Evolutionary conservation across 2,888 invertebrate species (phyloP), one percentile per base, ranked within the genome.

Genomic region (Philaethria dido): DNA sequence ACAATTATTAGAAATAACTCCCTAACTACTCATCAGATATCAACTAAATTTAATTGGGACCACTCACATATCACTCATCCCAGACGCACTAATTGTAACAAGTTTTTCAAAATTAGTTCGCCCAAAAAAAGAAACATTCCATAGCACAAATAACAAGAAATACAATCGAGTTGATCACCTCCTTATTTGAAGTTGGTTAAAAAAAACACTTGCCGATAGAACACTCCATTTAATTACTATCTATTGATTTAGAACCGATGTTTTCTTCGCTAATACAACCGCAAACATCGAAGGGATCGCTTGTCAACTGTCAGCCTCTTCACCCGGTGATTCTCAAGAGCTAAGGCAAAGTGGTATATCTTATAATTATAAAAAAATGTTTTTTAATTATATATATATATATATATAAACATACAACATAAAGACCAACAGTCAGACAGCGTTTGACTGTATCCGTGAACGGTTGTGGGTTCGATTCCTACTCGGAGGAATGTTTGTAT

Each of bases 211-310:
- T 33, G 29, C 29, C 39, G 42, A 42, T 25, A 57, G 55, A 45
- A 48, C 67, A 70, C 69, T 71, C 57, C 64, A 72, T 64, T 68
- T 73, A 72, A 72, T 73, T 72, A 70, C 65, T 66, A 60, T 25
- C 45, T 47, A 60, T 60, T 60, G 60, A 60, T 60, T 60, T 44
- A 42, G 57, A 60, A 14, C 45, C 60, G 80, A 83, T 87, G 85
- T 88, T 88, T 86, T 85, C 84, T 73, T 79, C 80, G 77, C 83
- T 89, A 89, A 88, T 88, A 88, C 88, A 87, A 86, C 78, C 87
- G 84, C 86, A 88, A 89, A 88, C 88, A 88, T 76, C 74, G 76
- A 79, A 82, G 77, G 83, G 84, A 84, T 85, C 76, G 82, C 81
- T 77, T 83, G 84, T 86, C 86, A 85, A 84, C 85, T 80, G 84